Percentiles rank a stretch among this genome's conserved stretches.
These are phyloP conservation scores for Monoplex corrugatus DNA, from an alignment of 2,888 invertebrate species.

Conservation along the genomic window DNA sequence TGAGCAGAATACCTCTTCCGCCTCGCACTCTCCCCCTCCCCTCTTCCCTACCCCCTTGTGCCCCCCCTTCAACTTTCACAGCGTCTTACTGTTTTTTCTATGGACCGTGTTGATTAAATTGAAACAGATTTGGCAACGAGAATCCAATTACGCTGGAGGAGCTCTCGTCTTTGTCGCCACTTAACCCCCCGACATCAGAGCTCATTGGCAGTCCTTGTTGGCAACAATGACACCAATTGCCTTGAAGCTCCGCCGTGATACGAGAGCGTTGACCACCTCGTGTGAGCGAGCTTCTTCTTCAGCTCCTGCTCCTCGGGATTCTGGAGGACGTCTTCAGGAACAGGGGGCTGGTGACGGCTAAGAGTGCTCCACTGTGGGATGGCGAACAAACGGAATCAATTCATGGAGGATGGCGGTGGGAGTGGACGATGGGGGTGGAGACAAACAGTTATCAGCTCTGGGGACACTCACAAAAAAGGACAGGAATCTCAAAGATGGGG, in stretches of 20 bases:
- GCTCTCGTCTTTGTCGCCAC: slow-evolving; percentile 42
- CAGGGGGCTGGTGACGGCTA: not conserved
- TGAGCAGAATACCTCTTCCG: not conserved
- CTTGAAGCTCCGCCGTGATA: not conserved
- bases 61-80: not conserved
- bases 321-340: not conserved
- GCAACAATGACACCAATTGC: slow-evolving; percentile 43
- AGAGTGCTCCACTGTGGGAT: no score
- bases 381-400: no score
- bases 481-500: no score
- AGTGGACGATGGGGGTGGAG: not conserved
- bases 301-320: not conserved
- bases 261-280: not conserved
- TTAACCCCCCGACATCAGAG: slow-evolving; percentile 38
- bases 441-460: no score
- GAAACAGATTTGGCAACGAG: slow-evolving; percentile 47
- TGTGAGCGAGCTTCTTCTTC: slow-evolving; percentile 10
- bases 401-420: no score
- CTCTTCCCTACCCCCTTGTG: not conserved
- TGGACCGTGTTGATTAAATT: slow-evolving; percentile 47
- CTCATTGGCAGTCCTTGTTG: slow-evolving; percentile 45
- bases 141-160: slow-evolving; percentile 47
- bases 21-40: not conserved
- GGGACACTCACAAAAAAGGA: no score
- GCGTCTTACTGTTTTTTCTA: not conserved